Base-by-base conservation (phyloP, 2,888 invertebrate species). In the Pogonocherus hispidulus region DNA sequence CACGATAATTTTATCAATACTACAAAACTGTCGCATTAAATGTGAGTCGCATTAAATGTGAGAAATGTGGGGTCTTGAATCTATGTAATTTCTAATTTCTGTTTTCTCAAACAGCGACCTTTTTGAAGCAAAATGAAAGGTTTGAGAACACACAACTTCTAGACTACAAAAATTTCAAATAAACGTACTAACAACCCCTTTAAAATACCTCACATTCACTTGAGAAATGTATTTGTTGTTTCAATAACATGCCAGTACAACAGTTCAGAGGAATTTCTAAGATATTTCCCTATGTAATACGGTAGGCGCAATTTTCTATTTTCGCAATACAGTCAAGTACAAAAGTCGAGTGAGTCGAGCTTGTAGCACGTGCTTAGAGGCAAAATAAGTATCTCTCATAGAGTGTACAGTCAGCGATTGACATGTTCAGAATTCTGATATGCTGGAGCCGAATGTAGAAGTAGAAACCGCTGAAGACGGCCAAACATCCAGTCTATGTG, bases 401-500 rank as follows among this genome's bases (percentile, higher is more conserved):
- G 80, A 79, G 66, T 80, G 80, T 81, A 80, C 80, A 55, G 67
- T 67, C 74, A 71, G 75, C 79, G 77, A 81, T 81, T 81, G 81
- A 79, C 82, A 82, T 80, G 82, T 82, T 77, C 81, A 80, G 82
- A 81, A 83, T 83, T 81, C 81, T 82, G 81, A 82, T 82, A 79
- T 32, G 32, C 41, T 5, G n/a, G 67, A 59, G 65, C 63, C 49
- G 67, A 67, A 70, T 68, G 49, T 52, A 68, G 60, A 37, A 63
- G 63, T 54, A 69, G 62, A 27, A 63, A 62, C 62, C 63, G 56
- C 66, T 27, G 65, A 66, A 71, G 71, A 69, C 49, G 57, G 64
- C 60, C 66, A 66, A 64, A 35, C 52, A 55, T 32, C 56, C 51
- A 63, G 62, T 23, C 57, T 22, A 51, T 37, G 49, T 51, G 47